Conservation (phyloP, 1,140 invertebrate species). For the Saccostrea glomerata region DNA sequence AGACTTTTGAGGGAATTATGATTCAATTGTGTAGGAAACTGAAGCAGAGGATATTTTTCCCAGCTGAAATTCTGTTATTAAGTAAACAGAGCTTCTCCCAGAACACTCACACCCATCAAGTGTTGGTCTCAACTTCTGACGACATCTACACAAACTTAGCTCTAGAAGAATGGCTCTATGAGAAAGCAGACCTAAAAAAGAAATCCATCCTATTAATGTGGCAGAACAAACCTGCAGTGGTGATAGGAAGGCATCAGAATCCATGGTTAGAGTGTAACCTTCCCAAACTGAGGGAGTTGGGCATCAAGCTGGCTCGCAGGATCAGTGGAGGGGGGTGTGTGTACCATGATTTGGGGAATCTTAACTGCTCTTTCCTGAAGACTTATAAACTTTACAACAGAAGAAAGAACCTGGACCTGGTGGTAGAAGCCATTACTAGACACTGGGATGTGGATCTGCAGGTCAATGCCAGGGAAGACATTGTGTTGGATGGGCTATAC, state of each 20-base stretch:
- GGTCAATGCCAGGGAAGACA: conserved; percentile 90
- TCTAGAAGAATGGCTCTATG: conserved; percentile 96
- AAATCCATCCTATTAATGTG: conserved; percentile 91
- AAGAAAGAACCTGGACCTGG: conserved; percentile 90
- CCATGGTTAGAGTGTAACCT: conserved; percentile 95
- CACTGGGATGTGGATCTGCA: conserved; percentile 87
- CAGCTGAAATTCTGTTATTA: not conserved
- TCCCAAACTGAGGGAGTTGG: conserved; percentile 78
- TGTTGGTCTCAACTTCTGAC: conserved; percentile 88
- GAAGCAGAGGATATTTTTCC: not conserved
- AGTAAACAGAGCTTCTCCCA: not conserved
- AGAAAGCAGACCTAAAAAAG: conserved; percentile 88
- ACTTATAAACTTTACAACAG: conserved; percentile 88
- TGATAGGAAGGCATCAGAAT: conserved; percentile 98
- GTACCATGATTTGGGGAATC: conserved; percentile 95
- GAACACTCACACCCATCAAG: conserved; percentile 48
- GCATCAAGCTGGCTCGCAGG: conserved; percentile 88
- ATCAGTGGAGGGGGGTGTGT: conserved; percentile 98
- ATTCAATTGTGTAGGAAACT: not conserved
- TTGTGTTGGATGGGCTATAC: conserved; percentile 87
- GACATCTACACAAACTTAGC: conserved; percentile 95
- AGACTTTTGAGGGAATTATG: not conserved
- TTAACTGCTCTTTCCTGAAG: conserved; percentile 95
- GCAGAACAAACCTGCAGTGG: conserved; percentile 95
- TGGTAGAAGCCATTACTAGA: conserved; percentile 88